A percentile compares a stretch with the other conserved stretches of the same genome.
Conservation (phyloP, 2,888 invertebrate genomes). For the Drosophila lutescens region DNA sequence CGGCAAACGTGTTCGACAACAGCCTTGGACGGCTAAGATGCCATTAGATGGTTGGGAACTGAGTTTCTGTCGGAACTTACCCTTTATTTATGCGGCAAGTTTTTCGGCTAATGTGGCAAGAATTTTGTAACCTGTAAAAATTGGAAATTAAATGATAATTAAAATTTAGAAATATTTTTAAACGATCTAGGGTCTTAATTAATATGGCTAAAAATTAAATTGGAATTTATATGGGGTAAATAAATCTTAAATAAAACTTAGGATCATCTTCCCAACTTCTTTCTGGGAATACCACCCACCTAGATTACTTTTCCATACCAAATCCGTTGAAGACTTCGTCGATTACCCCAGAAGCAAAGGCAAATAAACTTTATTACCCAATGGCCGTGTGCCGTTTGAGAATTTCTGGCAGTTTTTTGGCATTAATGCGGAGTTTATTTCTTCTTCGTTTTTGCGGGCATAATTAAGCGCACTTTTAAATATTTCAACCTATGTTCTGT, state of each 20-base stretch:
- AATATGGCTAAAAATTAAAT: too few relatives aligned
- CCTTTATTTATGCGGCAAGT: constrained; percentile 17
- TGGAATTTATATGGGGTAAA: too few relatives aligned
- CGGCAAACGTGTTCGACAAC: constrained; percentile 29
- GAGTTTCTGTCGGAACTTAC: constrained; percentile 28
- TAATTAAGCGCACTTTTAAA: constrained; percentile 76
- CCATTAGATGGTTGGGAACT: constrained; percentile 19
- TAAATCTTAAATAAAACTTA: too few relatives aligned
- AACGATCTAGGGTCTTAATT: too few relatives aligned
- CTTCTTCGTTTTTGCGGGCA: constrained; percentile 53
- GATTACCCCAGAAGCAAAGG: constrained; percentile 17
- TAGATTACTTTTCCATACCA: not conserved
- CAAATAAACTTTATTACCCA: constrained; percentile 46
- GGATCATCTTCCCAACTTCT: not conserved
- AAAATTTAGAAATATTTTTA: not conserved
- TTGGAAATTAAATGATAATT: not conserved
- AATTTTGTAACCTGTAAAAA: constrained; percentile 11
- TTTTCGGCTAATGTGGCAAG: not conserved
- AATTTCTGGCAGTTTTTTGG: constrained; percentile 27
- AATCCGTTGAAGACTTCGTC: constrained; percentile 23
- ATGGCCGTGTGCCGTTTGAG: constrained; percentile 34
- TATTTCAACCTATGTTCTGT: constrained; percentile 66
- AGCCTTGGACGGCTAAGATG: constrained; percentile 18
- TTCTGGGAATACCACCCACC: constrained; percentile 28
- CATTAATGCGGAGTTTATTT: constrained; percentile 44